Evolutionary conservation across 1,140 invertebrate genomes (phyloP).

Genomic region (Habropoda laboriosa): DNA sequence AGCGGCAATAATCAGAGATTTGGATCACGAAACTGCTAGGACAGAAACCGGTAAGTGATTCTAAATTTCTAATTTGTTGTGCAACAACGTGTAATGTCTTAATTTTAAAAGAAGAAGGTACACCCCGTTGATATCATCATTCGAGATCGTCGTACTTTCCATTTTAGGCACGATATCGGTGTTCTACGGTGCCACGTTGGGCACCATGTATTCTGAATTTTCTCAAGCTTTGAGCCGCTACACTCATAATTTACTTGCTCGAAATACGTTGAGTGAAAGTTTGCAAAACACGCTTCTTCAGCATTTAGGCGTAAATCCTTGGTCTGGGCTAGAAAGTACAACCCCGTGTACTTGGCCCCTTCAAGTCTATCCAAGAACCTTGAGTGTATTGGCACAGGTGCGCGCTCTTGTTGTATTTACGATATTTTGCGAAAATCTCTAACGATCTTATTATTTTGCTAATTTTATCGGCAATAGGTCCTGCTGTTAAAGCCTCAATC

Average conservation of each 20-base stretch:
- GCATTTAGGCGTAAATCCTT: constrained; percentile 90
- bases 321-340: constrained; percentile 82
- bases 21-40: constrained; percentile 91
- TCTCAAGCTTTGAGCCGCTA: constrained; percentile 90
- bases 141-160: background rate
- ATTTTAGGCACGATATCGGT: constrained; percentile 87
- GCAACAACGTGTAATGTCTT: too few relatives aligned
- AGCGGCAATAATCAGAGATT: constrained; percentile 91
- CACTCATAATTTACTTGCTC: constrained; percentile 92
- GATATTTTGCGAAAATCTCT: background rate
- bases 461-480: constrained; percentile 80
- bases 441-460: background rate
- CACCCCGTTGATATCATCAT: too few relatives aligned
- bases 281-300: constrained; percentile 88
- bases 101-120: too few relatives aligned
- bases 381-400: constrained; percentile 90
- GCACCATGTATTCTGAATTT: constrained; percentile 89
- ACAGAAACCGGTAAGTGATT: constrained; percentile 87
- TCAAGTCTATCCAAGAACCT: constrained; percentile 92
- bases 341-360: constrained; percentile 87
- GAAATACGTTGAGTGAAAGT: constrained; percentile 85
- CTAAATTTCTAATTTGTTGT: constrained; percentile 12
- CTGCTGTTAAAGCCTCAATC: constrained; percentile 90
- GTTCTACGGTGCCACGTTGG: constrained; percentile 87
- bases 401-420: constrained; percentile 24